These are phyloP conservation scores for Polydrusus tereticollis DNA, from an alignment of 2,888 invertebrate genomes.

Conservation along the genomic window DNA sequence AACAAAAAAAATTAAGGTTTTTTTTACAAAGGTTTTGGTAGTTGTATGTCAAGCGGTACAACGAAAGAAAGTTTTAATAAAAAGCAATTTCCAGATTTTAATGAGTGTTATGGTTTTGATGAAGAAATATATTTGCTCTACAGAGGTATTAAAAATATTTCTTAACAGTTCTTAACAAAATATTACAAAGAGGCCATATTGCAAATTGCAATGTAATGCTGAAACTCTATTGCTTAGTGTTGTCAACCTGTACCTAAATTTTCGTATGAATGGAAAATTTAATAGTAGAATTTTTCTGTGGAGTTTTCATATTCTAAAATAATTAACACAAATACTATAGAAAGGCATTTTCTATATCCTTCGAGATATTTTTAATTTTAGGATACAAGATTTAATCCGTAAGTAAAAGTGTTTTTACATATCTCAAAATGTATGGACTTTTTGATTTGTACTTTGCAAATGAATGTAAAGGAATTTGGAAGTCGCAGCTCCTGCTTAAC, in stretches of 20 bases:
- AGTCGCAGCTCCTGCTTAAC: too few species aligned
- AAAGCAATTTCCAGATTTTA: too few species aligned
- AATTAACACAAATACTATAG: constrained; percentile 9
- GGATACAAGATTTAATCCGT: too few species aligned
- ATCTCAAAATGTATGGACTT: too few species aligned
- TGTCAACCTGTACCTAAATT: not conserved
- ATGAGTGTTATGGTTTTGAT: not conserved
- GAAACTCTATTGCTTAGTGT: not conserved
- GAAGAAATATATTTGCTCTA: not conserved
- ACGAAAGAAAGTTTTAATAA: too few species aligned
- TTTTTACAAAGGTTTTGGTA: not conserved
- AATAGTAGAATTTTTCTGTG: not conserved
- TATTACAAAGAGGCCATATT: not conserved
- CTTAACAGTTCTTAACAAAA: not conserved
- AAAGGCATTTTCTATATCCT: too few species aligned
- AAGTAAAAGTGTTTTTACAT: too few species aligned
- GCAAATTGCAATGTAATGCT: not conserved
- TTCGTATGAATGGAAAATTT: not conserved
- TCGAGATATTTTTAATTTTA: too few species aligned
- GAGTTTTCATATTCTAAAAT: not conserved
- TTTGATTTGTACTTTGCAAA: too few species aligned
- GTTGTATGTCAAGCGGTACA: too few species aligned
- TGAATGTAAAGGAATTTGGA: too few species aligned
- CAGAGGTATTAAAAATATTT: not conserved
- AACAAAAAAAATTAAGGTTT: not conserved